These are phyloP conservation scores for Hemiprocne comata DNA, from an alignment of 2,113 vertebrate species.

Conservation along the genomic window DNA sequence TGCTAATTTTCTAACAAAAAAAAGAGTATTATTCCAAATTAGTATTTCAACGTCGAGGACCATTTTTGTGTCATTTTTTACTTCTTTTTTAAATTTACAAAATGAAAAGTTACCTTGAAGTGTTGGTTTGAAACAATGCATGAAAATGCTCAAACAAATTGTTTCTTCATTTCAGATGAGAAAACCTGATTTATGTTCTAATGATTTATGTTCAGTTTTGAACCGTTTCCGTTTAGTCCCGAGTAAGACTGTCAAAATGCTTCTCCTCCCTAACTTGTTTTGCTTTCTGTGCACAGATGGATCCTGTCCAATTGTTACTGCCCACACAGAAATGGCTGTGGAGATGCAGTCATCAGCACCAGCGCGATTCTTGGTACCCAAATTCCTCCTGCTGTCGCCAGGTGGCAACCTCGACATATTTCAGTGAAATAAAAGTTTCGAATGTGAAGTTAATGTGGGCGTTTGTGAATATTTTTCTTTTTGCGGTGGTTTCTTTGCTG, in stretches of 20 bases:
- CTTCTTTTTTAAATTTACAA: neutral
- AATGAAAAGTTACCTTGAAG: neutral
- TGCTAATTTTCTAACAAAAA: neutral
- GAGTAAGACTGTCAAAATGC: neutral
- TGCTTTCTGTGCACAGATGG: neutral
- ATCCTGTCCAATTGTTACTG: neutral
- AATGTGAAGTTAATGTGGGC: accelerated
- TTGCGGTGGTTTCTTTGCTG: neutral
- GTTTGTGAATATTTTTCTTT: neutral
- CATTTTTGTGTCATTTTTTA: neutral
- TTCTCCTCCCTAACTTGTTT: neutral
- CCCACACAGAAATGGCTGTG: neutral
- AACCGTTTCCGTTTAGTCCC: neutral
- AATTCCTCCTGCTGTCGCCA: conserved; percentile 12
- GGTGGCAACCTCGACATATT: conserved; percentile 36
- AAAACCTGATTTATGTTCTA: neutral
- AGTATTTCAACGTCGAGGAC: neutral
- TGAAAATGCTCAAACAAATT: neutral
- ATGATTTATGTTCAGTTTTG: neutral
- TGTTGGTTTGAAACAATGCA: neutral
- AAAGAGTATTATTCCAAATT: neutral
- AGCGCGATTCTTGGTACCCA: neutral
- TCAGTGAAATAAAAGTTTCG: neutral
- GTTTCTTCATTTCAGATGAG: neutral
- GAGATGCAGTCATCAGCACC: no score